Conservation (phyloP, 2,113 vertebrate genomes). For the Phaethon lepturus region DNA sequence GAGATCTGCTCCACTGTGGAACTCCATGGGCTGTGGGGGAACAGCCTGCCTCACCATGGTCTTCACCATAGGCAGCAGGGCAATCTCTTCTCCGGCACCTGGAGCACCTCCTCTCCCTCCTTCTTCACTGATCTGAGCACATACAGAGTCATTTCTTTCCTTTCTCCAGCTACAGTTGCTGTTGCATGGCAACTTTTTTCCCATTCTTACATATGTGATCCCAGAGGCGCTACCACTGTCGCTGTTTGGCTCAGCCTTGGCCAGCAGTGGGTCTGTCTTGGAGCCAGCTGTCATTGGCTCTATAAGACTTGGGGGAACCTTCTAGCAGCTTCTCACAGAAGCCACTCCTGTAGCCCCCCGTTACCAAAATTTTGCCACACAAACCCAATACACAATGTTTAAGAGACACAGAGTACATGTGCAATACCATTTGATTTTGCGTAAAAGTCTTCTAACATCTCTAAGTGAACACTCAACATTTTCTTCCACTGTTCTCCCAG, state of each 20-base stretch:
- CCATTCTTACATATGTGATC: neutral
- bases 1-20: accelerated
- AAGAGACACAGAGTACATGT: accelerated
- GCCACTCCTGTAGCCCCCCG: accelerated
- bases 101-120: neutral
- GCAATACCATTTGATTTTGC: neutral
- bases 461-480: neutral
- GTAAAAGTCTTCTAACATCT: neutral
- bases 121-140: neutral
- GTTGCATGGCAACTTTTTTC: accelerated
- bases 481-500: neutral
- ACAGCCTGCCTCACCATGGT: too few relatives aligned
- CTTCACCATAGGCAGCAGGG: neutral
- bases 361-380: neutral
- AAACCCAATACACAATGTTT: neutral
- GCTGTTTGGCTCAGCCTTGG: accelerated
- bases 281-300: neutral
- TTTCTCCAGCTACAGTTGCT: neutral
- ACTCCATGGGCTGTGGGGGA: neutral
- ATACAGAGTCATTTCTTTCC: neutral
- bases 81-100: neutral
- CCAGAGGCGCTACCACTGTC: accelerated
- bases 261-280: accelerated
- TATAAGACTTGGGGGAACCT: neutral
- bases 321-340: neutral